Conservation (phyloP, 2,797 vertebrate species). For the Phyllotis vaccarum region DNA sequence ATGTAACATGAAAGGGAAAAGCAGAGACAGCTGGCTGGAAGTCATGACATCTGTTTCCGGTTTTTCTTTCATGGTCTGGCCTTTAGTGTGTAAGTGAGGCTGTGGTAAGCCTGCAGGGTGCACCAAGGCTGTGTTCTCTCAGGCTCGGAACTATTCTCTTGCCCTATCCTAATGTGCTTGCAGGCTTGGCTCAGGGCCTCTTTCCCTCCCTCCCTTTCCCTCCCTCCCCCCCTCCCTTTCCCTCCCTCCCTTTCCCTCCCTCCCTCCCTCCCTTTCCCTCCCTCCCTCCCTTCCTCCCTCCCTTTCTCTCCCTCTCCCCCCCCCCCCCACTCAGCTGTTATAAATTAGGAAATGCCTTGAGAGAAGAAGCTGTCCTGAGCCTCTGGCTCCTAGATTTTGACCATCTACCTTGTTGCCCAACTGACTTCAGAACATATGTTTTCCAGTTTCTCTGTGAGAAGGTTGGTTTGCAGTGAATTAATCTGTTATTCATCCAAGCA, state of each 20-base stretch:
- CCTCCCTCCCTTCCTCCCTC: not conserved
- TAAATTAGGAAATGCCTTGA: not conserved
- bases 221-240: not conserved
- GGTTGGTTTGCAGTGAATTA: not conserved
- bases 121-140: not conserved
- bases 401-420: not conserved
- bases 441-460: not conserved
- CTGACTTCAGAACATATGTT: constrained; percentile 1
- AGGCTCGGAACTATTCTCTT: not conserved
- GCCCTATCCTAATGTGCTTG: not conserved
- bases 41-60: not conserved
- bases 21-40: not conserved
- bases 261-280: not conserved
- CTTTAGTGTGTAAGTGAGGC: not conserved
- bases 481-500: constrained; percentile 2
- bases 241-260: not conserved
- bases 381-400: not conserved
- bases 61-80: not conserved
- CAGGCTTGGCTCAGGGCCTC: not conserved
- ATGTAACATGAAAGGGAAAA: not conserved
- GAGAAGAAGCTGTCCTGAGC: not conserved
- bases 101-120: no score
- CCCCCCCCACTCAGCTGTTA: not conserved
- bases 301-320: no score
- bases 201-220: no score